These are phyloP conservation scores for Arothron firmamentum DNA, from an alignment of 2,113 vertebrate species.

Conservation along the genomic window DNA sequence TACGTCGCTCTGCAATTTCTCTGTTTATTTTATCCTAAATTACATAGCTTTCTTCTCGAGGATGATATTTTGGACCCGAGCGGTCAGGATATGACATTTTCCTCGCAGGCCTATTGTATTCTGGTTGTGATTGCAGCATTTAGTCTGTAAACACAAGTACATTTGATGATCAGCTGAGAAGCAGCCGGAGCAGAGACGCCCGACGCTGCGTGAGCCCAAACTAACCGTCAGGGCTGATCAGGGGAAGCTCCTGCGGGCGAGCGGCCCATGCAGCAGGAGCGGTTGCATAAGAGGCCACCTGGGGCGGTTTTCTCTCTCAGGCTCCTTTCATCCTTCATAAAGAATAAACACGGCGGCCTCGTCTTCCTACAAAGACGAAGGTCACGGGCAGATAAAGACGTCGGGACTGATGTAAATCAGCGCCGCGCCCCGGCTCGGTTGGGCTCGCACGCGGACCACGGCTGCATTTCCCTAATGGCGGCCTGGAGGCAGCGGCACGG, in stretches of 20 bases:
- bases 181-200: no score
- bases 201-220: no score
- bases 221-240: no score
- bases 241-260: background rate
- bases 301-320: background rate
- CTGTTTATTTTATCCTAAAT: no score
- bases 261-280: background rate
- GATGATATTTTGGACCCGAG: no score
- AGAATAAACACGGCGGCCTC: background rate
- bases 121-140: no score
- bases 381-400: background rate
- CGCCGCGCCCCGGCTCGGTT: background rate
- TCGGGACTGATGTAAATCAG: background rate
- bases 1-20: no score
- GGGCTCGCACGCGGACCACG: background rate
- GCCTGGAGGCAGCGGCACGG: conserved; percentile 14
- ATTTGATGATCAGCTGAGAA: no score
- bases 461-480: conserved; percentile 30
- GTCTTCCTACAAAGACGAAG: background rate
- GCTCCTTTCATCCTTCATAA: background rate
- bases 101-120: no score
- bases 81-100: no score
- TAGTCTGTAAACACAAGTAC: no score
- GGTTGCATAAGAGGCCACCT: background rate
- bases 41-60: no score